phyloP scores from a whole-genome alignment of 1,140 invertebrate genomes.

The Trichogramma pretiosum region DNA sequence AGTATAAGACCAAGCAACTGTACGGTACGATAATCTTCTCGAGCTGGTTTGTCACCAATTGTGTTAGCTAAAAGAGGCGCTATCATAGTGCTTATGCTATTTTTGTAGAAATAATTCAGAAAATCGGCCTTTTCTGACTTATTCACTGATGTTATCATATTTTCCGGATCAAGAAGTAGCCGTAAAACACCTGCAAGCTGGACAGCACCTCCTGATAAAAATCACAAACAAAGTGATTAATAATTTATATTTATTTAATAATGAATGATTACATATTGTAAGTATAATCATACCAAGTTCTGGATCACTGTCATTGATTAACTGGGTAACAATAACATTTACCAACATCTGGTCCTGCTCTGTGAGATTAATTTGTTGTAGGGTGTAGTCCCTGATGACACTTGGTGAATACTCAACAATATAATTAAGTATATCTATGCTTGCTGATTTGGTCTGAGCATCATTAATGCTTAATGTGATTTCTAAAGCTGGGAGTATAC shows the following conservation, averaged over 20 bases:
- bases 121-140: slow-evolving; percentile 98
- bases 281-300: slow-evolving; percentile 72
- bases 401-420: slow-evolving; percentile 98
- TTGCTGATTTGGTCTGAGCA: slow-evolving; percentile 85
- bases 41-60: slow-evolving; percentile 71
- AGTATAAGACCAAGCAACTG: slow-evolving; percentile 90
- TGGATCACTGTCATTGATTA: slow-evolving; percentile 75
- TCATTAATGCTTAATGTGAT: slow-evolving; percentile 90
- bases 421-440: slow-evolving; percentile 95
- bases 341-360: slow-evolving; percentile 90
- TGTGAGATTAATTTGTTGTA: slow-evolving; percentile 80
- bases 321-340: slow-evolving; percentile 96
- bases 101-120: slow-evolving; percentile 97
- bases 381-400: slow-evolving; percentile 91
- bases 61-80: slow-evolving; percentile 87
- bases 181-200: slow-evolving; percentile 90
- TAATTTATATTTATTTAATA: background rate
- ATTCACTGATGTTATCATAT: slow-evolving; percentile 89
- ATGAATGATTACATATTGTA: no score
- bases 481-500: slow-evolving; percentile 89
- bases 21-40: slow-evolving; percentile 93
- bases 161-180: slow-evolving; percentile 94
- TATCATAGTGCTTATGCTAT: slow-evolving; percentile 91
- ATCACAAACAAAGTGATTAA: background rate
- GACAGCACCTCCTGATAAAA: slow-evolving; percentile 78